Evolutionary conservation across 2,797 vertebrate species (phyloP).

Genomic region (Fratercula arctica): DNA sequence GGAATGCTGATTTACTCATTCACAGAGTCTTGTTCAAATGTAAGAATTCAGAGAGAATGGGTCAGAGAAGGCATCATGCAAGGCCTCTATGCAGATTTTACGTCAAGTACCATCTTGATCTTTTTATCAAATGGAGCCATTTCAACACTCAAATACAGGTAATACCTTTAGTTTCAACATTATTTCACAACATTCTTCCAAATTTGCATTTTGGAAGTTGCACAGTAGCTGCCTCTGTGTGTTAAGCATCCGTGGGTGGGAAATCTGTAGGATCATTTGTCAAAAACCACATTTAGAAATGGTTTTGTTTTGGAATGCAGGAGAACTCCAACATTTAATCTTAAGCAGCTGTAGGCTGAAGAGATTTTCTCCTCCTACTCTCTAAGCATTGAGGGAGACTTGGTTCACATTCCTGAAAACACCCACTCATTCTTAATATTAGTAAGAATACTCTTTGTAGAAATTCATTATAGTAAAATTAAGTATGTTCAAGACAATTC

Average conservation of each 20-base stretch:
- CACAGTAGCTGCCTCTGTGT: background rate
- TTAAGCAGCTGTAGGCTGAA: background rate
- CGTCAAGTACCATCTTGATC: background rate
- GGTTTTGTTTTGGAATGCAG: background rate
- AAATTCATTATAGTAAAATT: background rate
- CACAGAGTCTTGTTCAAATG: background rate
- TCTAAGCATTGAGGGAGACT: background rate
- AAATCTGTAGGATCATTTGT: constrained; percentile 2
- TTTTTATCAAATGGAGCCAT: background rate
- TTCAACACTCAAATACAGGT: background rate
- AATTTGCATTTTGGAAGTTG: background rate
- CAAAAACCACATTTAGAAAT: background rate
- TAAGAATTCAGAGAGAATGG: background rate
- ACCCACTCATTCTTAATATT: constrained; percentile 11
- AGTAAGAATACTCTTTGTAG: background rate
- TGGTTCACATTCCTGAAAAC: background rate
- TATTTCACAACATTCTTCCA: background rate
- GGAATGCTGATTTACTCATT: background rate
- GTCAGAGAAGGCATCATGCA: background rate
- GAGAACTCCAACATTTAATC: background rate
- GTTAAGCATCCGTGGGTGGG: background rate
- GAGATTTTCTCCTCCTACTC: background rate
- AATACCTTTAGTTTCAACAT: background rate
- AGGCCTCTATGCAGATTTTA: background rate
- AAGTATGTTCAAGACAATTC: background rate